These are phyloP conservation scores for Trisateles emortualis DNA, from an alignment of 2,888 invertebrate genomes.

Conservation along the genomic window DNA sequence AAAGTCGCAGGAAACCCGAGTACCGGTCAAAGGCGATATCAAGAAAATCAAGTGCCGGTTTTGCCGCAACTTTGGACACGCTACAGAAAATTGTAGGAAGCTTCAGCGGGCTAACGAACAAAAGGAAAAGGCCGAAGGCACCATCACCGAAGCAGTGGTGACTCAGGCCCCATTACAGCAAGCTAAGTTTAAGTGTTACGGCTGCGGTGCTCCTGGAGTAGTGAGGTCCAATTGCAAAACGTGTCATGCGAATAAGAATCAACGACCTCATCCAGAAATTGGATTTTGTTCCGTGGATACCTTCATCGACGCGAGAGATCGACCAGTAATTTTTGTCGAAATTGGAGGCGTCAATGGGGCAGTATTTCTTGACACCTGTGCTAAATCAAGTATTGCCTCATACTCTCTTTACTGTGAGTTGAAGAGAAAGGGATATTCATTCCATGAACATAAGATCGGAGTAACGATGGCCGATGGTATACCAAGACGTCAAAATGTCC, in stretches of 20 bases:
- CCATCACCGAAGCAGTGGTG: neutral
- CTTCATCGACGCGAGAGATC: neutral
- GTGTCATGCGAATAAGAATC: neutral
- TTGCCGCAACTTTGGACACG: constrained; percentile 8
- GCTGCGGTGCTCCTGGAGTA: constrained; percentile 31
- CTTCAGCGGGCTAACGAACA: too few species aligned
- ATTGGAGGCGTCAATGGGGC: constrained; percentile 6
- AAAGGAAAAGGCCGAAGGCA: neutral
- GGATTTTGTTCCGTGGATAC: constrained; percentile 11
- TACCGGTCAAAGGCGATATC: neutral
- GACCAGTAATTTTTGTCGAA: constrained; percentile 11
- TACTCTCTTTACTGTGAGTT: constrained; percentile 9
- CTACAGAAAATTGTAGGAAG: constrained; percentile 1
- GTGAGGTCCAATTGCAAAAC: constrained; percentile 14
- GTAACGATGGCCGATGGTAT: constrained; percentile 19
- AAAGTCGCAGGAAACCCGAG: neutral
- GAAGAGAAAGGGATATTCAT: constrained; percentile 8
- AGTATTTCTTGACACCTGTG: constrained; percentile 12
- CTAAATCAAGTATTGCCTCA: constrained; percentile 15
- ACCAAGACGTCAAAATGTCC: neutral
- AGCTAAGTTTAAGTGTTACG: constrained; percentile 28
- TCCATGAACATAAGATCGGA: constrained; percentile 15
- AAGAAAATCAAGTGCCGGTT: constrained; percentile 3
- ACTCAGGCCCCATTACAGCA: constrained; percentile 30
- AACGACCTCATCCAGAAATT: neutral